A percentile compares a stretch with the other conserved stretches of the same genome.
phyloP scores from a whole-genome alignment of 2,797 vertebrate genomes.

The Thaleichthys pacificus region DNA sequence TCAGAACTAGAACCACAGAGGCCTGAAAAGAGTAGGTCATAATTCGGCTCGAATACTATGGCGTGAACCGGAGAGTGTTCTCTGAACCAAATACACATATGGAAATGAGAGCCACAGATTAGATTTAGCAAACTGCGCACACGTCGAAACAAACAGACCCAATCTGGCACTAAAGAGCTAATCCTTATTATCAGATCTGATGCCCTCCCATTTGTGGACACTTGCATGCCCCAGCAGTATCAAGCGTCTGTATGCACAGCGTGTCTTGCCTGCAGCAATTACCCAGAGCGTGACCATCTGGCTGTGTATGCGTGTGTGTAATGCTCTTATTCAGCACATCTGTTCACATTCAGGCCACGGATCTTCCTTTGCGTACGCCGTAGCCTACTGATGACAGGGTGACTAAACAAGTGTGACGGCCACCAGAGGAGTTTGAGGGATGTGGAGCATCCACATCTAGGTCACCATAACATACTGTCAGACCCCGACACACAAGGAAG shows the following conservation, averaged over 20 bases:
- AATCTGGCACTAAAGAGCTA: no score
- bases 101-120: no score
- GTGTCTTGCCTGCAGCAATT: neutral
- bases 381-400: conserved; percentile 19
- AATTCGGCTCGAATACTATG: neutral
- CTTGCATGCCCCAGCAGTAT: neutral
- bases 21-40: neutral
- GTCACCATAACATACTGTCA: conserved; percentile 49
- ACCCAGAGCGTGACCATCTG: neutral
- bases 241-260: neutral
- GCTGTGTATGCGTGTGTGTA: conserved; percentile 20
- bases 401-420: conserved; percentile 37
- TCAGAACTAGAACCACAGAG: neutral
- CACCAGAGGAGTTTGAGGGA: conserved; percentile 37
- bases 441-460: conserved; percentile 46
- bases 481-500: conserved; percentile 38
- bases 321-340: conserved; percentile 57
- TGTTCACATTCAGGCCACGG: conserved; percentile 41
- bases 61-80: neutral
- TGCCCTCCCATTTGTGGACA: no score
- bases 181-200: no score
- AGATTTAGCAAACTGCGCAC: no score
- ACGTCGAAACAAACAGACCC: no score
- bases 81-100: no score
- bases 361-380: conserved; percentile 55